phyloP scores from a whole-genome alignment of 2,113 vertebrate species.

The Caracal caracal region DNA sequence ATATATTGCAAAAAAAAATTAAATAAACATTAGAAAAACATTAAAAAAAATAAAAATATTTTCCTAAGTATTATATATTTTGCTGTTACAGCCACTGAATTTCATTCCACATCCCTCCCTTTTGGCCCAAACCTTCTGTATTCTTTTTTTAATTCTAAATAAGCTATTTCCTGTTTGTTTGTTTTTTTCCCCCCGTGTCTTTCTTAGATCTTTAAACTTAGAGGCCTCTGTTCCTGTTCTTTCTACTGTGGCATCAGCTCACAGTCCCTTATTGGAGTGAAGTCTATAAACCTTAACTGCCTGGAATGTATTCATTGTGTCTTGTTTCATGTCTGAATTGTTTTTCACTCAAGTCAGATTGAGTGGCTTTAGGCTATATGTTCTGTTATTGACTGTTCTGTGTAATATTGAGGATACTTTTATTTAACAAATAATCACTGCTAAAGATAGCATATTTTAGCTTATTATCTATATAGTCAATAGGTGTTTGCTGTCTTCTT shows the following conservation, averaged over 20 bases:
- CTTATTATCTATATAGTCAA: neutral
- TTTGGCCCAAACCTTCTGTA: neutral
- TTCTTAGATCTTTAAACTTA: slow-evolving; percentile 33
- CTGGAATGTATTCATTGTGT: slow-evolving; percentile 29
- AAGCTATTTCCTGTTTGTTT: slow-evolving; percentile 12
- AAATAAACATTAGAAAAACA: no score
- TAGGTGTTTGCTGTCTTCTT: slow-evolving; percentile 11
- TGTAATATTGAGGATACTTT: slow-evolving; percentile 16
- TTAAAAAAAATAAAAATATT: no score
- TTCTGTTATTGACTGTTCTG: slow-evolving; percentile 34
- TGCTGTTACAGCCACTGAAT: neutral
- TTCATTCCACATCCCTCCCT: neutral
- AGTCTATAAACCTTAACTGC: neutral
- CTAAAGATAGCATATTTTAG: slow-evolving; percentile 8
- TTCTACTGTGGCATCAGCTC: neutral
- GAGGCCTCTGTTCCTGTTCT: slow-evolving; percentile 1
- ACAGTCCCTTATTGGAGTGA: neutral
- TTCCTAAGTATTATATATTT: neutral
- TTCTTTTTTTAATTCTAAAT: neutral
- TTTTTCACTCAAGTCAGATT: slow-evolving; percentile 19
- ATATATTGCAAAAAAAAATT: no score
- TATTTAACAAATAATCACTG: slow-evolving; percentile 51
- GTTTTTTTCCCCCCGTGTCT: neutral
- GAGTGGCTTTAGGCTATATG: slow-evolving; percentile 13
- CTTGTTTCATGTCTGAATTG: slow-evolving; percentile 45